phyloP scores from a whole-genome alignment of 2,797 vertebrate genomes.

The Delichon dasypus region DNA sequence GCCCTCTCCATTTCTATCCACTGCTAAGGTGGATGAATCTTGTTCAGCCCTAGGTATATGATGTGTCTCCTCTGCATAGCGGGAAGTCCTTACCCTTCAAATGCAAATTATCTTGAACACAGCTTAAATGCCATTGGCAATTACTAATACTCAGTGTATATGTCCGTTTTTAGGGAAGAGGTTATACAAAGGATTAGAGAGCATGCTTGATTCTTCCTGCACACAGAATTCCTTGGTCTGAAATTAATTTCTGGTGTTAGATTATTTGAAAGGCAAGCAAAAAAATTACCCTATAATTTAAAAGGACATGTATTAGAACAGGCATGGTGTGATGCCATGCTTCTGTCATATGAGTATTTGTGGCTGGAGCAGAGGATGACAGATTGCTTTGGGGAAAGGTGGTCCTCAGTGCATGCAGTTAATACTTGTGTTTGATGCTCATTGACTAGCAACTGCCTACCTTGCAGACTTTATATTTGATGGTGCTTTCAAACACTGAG shows the following conservation, averaged over 20 bases:
- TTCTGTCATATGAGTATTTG: background rate
- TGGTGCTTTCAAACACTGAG: background rate
- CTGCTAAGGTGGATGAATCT: background rate
- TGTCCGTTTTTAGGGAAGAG: background rate
- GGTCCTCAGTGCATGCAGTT: background rate
- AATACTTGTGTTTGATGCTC: background rate
- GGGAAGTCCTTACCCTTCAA: background rate
- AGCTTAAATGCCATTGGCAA: background rate
- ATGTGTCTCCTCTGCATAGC: background rate
- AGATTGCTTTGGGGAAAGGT: background rate
- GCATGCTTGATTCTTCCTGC: background rate
- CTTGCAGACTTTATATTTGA: background rate
- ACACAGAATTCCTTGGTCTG: background rate
- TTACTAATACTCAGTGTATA: background rate
- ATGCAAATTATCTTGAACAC: background rate
- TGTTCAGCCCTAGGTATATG: background rate
- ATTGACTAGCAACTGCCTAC: background rate
- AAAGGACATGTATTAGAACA: background rate
- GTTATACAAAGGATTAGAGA: background rate
- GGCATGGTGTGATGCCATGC: background rate
- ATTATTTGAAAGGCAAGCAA: background rate
- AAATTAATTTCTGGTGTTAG: background rate
- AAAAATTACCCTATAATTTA: background rate
- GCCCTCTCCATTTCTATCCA: background rate
- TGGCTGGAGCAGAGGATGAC: background rate